A percentile compares a stretch with the other conserved stretches of the same genome.
These are phyloP conservation scores for Nebria brevicollis DNA, from an alignment of 2,888 invertebrate species.

Conservation along the genomic window DNA sequence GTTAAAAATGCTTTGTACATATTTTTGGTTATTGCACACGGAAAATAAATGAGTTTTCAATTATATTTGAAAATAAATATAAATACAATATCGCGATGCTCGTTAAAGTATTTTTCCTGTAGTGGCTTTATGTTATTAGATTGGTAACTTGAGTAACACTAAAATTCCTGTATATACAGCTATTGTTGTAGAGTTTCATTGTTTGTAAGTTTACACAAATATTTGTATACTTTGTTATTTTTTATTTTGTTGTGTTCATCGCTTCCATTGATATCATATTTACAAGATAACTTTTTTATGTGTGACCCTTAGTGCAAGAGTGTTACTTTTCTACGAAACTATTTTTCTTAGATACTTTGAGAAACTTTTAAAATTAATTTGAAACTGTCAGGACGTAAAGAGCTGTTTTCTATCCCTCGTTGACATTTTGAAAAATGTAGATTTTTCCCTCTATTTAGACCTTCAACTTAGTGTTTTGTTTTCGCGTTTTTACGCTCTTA, in stretches of 20 bases:
- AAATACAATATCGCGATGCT: neutral
- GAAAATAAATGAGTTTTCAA: neutral
- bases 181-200: conserved; percentile 1
- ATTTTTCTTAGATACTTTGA: neutral
- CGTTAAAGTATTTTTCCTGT: neutral
- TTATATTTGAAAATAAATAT: neutral
- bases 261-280: neutral
- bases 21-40: neutral
- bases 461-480: neutral
- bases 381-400: neutral
- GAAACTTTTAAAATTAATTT: neutral
- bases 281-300: neutral
- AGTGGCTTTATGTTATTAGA: neutral
- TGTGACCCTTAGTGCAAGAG: neutral
- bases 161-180: neutral
- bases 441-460: neutral
- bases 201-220: neutral
- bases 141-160: neutral
- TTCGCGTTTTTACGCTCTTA: neutral
- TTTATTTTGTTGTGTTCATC: neutral
- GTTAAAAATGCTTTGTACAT: too few relatives aligned
- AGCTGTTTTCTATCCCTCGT: neutral
- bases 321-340: neutral
- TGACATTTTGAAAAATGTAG: neutral
- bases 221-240: neutral